Conservation (phyloP, 2,888 invertebrate genomes). For the Nebria salina region DNA sequence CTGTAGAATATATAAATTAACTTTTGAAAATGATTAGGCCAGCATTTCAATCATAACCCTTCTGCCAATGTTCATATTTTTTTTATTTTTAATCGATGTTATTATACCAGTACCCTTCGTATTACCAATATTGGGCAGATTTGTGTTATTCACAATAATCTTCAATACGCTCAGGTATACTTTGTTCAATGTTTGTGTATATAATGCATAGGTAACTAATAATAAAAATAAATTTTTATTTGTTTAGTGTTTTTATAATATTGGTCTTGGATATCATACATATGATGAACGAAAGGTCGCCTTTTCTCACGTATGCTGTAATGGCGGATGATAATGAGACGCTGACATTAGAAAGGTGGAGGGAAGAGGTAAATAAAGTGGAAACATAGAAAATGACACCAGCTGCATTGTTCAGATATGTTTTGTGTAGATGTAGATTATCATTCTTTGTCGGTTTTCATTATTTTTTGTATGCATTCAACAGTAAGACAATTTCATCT, state of each 20-base stretch:
- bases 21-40: constrained; percentile 67
- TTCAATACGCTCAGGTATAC: constrained; percentile 90
- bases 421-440: background rate
- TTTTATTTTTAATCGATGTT: constrained; percentile 88
- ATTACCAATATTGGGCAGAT: constrained; percentile 92
- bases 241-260: constrained; percentile 86
- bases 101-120: constrained; percentile 92
- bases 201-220: background rate
- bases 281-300: constrained; percentile 80
- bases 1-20: background rate
- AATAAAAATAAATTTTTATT: background rate
- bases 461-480: constrained; percentile 27
- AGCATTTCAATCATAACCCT: constrained; percentile 95
- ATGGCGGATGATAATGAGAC: constrained; percentile 90
- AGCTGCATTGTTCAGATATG: background rate
- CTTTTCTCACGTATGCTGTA: constrained; percentile 98
- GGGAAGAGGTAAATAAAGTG: constrained; percentile 64
- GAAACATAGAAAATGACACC: too few relatives aligned
- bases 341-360: constrained; percentile 75
- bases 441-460: too few relatives aligned
- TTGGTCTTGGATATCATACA: constrained; percentile 94
- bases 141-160: constrained; percentile 96
- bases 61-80: constrained; percentile 95
- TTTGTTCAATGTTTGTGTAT: too few relatives aligned
- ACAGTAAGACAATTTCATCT: constrained; percentile 55